phyloP scores from a whole-genome alignment of 2,888 invertebrate genomes.

The Trichopoda pennipes region DNA sequence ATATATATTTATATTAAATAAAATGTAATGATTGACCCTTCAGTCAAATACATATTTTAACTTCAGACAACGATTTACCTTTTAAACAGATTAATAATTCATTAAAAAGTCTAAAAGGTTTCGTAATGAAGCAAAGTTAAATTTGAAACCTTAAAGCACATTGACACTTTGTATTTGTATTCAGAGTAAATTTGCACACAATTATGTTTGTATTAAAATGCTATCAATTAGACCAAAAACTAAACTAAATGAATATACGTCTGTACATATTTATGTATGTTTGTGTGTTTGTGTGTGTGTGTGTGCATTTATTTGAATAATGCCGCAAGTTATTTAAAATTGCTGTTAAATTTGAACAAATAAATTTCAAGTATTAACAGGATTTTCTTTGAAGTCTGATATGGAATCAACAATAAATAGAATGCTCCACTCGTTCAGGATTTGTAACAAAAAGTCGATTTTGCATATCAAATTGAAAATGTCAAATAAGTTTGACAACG shows the following conservation, averaged over 20 bases:
- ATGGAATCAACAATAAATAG: conserved; percentile 28
- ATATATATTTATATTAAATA: too few species aligned
- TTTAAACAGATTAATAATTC: conserved; percentile 15
- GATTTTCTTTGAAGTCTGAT: conserved; percentile 15
- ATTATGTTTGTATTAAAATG: conserved; percentile 36
- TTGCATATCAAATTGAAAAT: conserved; percentile 50
- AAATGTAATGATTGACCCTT: neutral
- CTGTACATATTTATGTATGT: too few species aligned
- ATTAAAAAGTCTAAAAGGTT: conserved; percentile 17
- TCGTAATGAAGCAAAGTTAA: neutral
- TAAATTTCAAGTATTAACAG: conserved; percentile 25
- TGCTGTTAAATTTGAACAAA: conserved; percentile 9
- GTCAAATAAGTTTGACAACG: conserved; percentile 57
- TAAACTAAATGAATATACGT: neutral
- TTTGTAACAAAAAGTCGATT: conserved; percentile 20
- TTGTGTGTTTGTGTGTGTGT: too few species aligned
- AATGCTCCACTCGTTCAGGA: conserved; percentile 9
- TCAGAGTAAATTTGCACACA: conserved; percentile 20
- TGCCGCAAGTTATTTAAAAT: conserved; percentile 8
- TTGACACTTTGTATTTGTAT: conserved; percentile 6
- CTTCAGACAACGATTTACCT: neutral
- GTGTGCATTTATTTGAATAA: too few species aligned
- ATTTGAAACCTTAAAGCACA: neutral
- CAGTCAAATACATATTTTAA: neutral
- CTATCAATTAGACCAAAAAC: conserved; percentile 1